A percentile compares a stretch with the other conserved stretches of the same genome.
Conservation (phyloP, 1,140 invertebrate genomes). For the Thrips palmi region DNA sequence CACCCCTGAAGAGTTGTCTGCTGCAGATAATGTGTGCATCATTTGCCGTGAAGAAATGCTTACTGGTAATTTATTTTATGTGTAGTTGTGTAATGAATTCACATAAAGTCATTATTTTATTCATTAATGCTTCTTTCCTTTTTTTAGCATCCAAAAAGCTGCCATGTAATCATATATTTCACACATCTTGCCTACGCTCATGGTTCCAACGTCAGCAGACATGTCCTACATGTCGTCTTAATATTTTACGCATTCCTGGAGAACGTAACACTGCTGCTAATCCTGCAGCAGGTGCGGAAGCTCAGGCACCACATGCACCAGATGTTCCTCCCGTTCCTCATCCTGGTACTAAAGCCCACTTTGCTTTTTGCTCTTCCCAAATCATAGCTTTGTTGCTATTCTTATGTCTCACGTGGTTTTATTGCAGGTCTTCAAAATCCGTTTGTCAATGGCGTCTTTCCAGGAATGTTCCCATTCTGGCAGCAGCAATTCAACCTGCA, state of each 20-base stretch:
- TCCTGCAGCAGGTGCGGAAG: slow-evolving; percentile 19
- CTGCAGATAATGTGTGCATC: slow-evolving; percentile 96
- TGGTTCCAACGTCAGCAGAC: slow-evolving; percentile 99
- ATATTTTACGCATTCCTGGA: slow-evolving; percentile 65
- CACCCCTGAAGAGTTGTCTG: slow-evolving; percentile 79
- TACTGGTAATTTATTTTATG: slow-evolving; percentile 24
- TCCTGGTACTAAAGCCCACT: slow-evolving; percentile 16
- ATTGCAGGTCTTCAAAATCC: too few species aligned
- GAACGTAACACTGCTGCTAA: slow-evolving; percentile 16
- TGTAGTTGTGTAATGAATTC: neutral
- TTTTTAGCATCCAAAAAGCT: slow-evolving; percentile 80
- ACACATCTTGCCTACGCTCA: slow-evolving; percentile 90
- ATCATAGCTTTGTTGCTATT: slow-evolving; percentile 13
- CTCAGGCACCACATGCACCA: slow-evolving; percentile 11
- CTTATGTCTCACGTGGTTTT: too few species aligned
- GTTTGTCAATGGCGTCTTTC: too few species aligned
- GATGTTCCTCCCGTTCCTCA: slow-evolving; percentile 25
- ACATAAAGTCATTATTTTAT: neutral
- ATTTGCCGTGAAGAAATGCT: slow-evolving; percentile 93
- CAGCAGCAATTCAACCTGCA: too few species aligned
- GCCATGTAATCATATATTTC: slow-evolving; percentile 99
- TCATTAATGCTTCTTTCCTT: slow-evolving; percentile 17
- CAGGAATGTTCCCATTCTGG: too few species aligned
- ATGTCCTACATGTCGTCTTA: slow-evolving; percentile 94
- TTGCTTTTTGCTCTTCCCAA: slow-evolving; percentile 16